Percentiles rank a stretch among this genome's conserved stretches.
Evolutionary conservation across 2,113 vertebrate species (phyloP).

Genomic region (Grantiella picta): DNA sequence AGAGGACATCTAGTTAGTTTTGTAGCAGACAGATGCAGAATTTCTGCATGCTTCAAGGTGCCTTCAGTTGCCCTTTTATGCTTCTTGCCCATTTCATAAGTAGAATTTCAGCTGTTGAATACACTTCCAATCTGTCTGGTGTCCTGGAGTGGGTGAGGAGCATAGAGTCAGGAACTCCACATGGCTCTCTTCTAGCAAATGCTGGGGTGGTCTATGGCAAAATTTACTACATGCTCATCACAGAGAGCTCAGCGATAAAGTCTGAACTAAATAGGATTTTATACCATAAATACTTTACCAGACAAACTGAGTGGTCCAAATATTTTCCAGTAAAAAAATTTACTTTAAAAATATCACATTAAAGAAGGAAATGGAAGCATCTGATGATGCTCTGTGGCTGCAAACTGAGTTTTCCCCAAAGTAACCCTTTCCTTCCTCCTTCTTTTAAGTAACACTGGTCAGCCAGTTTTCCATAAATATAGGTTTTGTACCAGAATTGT

Average conservation of each 20-base stretch:
- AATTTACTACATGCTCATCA: background rate
- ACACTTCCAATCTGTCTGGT: background rate
- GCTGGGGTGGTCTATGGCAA: background rate
- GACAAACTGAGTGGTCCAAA: background rate
- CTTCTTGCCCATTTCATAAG: background rate
- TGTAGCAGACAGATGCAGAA: background rate
- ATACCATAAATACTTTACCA: background rate
- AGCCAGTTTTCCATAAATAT: background rate
- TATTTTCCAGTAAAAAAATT: background rate
- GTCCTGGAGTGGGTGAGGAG: background rate
- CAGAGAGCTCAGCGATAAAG: background rate
- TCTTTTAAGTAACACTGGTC: background rate
- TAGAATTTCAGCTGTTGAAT: background rate
- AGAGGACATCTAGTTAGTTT: background rate
- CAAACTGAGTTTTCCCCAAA: background rate
- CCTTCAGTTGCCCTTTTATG: background rate
- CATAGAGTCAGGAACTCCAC: background rate
- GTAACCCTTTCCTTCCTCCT: background rate
- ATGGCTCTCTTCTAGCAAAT: background rate
- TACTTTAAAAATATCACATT: background rate
- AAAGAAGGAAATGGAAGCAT: conserved; percentile 1
- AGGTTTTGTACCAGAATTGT: background rate
- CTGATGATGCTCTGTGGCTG: background rate
- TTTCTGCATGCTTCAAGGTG: conserved; percentile 6
- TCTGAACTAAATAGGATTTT: background rate